These are phyloP conservation scores for Drosophila malerkotliana DNA, from an alignment of 1,140 invertebrate species.

Conservation along the genomic window DNA sequence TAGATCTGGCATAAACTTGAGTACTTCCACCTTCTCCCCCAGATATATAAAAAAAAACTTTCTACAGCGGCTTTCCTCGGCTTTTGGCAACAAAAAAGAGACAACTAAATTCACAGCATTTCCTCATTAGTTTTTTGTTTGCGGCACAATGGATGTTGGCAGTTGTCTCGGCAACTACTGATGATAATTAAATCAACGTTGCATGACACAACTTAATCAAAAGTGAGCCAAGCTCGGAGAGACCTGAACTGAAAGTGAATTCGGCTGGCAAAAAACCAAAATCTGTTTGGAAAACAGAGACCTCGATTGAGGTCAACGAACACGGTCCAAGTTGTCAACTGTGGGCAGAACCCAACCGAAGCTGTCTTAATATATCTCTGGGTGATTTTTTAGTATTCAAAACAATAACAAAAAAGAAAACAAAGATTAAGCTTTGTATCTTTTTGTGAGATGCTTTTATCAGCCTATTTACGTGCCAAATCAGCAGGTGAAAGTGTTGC, in stretches of 20 bases:
- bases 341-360: slow-evolving; percentile 52
- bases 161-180: slow-evolving; percentile 47
- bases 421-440: slow-evolving; percentile 39
- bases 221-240: slow-evolving; percentile 51
- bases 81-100: slow-evolving; percentile 33
- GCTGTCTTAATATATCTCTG: slow-evolving; percentile 32
- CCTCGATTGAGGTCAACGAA: slow-evolving; percentile 67
- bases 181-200: slow-evolving; percentile 80
- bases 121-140: slow-evolving; percentile 70
- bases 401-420: slow-evolving; percentile 20
- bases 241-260: slow-evolving; percentile 68
- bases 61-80: slow-evolving; percentile 62
- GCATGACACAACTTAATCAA: slow-evolving; percentile 81
- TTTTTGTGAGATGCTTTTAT: slow-evolving; percentile 51
- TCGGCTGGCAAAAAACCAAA: slow-evolving; percentile 45
- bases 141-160: slow-evolving; percentile 58
- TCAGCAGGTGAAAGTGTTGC: slow-evolving; percentile 79
- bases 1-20: slow-evolving; percentile 2
- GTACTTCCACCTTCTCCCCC: slow-evolving; percentile 14
- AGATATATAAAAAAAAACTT: slow-evolving; percentile 49
- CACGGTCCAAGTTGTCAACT: slow-evolving; percentile 56
- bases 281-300: slow-evolving; percentile 17
- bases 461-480: slow-evolving; percentile 77
- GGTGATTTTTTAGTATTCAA: slow-evolving; percentile 49
- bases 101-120: slow-evolving; percentile 56